Percentiles rank a stretch among this genome's conserved stretches.
These are phyloP conservation scores for Portunus trituberculatus DNA, from an alignment of 1,140 invertebrate species.

Conservation along the genomic window DNA sequence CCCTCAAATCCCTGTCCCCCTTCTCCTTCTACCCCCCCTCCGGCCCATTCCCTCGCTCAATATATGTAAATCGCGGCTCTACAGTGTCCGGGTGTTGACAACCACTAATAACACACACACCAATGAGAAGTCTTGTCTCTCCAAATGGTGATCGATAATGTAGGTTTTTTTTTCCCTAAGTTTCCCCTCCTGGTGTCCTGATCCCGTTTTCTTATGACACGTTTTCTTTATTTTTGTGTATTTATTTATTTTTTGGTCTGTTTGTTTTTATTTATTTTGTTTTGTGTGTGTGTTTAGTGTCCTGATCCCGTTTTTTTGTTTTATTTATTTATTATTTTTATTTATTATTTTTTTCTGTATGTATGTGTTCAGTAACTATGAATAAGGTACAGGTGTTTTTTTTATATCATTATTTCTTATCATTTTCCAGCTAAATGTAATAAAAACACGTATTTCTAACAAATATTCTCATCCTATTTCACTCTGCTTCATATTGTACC, in stretches of 20 bases:
- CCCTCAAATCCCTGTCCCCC: background rate
- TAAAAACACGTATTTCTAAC: no score
- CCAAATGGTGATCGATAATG: slow-evolving; percentile 31
- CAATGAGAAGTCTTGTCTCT: slow-evolving; percentile 29
- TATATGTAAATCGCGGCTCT: slow-evolving; percentile 29
- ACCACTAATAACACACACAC: slow-evolving; percentile 23
- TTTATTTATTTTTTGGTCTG: background rate
- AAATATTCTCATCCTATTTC: no score
- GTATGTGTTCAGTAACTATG: no score
- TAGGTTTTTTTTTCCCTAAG: slow-evolving; percentile 16
- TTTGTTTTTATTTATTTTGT: background rate
- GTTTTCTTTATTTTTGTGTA: background rate
- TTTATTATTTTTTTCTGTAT: background rate
- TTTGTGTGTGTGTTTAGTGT: background rate
- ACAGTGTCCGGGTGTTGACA: slow-evolving; percentile 26
- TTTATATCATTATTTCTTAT: no score
- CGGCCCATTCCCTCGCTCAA: slow-evolving; percentile 1
- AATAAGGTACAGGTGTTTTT: no score
- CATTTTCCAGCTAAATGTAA: no score
- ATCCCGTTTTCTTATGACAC: background rate
- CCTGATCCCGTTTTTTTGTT: background rate
- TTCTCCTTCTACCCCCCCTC: background rate
- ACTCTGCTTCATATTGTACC: no score
- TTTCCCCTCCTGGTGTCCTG: background rate
- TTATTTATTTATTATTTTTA: background rate